phyloP scores from a whole-genome alignment of 1,140 invertebrate species.

The Maconellicoccus hirsutus region DNA sequence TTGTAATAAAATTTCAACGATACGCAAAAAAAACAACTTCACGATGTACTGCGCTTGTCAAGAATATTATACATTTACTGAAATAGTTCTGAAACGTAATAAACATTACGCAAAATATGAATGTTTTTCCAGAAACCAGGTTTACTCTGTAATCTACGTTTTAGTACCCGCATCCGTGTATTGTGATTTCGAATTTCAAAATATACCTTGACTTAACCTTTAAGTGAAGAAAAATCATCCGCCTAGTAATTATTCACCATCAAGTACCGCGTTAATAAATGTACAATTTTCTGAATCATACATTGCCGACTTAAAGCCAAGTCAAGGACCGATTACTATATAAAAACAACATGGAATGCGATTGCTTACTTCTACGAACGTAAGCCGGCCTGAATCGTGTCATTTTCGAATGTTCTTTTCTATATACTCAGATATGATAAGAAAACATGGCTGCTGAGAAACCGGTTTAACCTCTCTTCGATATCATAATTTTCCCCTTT shows the following conservation, averaged over 20 bases:
- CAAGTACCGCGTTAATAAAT: background rate
- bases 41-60: too few species aligned
- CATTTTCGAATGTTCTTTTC: background rate
- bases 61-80: too few species aligned
- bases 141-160: too few species aligned
- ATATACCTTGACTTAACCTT: too few species aligned
- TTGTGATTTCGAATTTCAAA: too few species aligned
- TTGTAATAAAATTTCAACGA: too few species aligned
- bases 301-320: background rate
- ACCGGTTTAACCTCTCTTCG: background rate
- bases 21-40: too few species aligned
- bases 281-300: background rate
- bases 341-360: slow-evolving; percentile 15
- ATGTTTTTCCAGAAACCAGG: too few species aligned
- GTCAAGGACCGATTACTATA: slow-evolving; percentile 18
- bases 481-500: background rate
- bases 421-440: background rate
- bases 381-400: slow-evolving; percentile 7
- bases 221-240: background rate
- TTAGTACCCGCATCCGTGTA: too few species aligned
- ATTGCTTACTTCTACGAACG: background rate
- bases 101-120: too few species aligned
- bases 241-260: background rate
- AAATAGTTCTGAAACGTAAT: too few species aligned
- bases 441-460: background rate